Evolutionary conservation across 2,113 vertebrate genomes (phyloP).

Genomic region (Prinia subflava): DNA sequence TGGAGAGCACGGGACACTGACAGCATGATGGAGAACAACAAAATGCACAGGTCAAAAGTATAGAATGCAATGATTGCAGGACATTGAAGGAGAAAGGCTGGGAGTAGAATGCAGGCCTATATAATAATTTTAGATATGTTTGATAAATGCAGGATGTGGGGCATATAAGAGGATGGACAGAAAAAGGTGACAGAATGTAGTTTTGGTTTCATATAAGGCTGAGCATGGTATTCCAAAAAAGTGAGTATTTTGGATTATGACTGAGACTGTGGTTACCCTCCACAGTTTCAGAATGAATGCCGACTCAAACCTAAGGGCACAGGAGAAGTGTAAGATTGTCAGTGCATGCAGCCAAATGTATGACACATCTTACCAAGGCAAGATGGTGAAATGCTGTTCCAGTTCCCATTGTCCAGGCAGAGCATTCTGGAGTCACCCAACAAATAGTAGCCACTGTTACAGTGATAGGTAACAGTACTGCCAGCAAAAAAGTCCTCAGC

Average conservation of each 20-base stretch:
- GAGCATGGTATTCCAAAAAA: background rate
- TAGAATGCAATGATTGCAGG: background rate
- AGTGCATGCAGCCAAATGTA: background rate
- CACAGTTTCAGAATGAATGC: background rate
- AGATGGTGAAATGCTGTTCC: slow-evolving; percentile 85
- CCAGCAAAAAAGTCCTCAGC: slow-evolving; percentile 86
- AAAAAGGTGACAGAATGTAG: background rate
- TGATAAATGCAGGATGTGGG: background rate
- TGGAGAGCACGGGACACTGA: background rate
- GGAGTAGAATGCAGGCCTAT: background rate
- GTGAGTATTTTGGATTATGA: background rate
- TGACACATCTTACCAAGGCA: slow-evolving; percentile 84
- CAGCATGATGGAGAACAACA: background rate
- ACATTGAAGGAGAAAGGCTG: background rate
- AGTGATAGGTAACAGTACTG: slow-evolving; percentile 87
- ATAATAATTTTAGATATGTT: background rate
- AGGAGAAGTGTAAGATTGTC: background rate
- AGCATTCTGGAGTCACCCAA: slow-evolving; percentile 88
- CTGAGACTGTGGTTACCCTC: background rate
- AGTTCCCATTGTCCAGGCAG: slow-evolving; percentile 88
- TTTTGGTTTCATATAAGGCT: background rate
- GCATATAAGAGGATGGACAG: background rate
- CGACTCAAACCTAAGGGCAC: background rate
- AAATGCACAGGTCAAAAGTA: background rate
- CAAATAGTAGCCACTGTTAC: slow-evolving; percentile 90